These are phyloP conservation scores for Amphimedon queenslandica DNA, from an alignment of 37 sponge, comb jelly and placozoan species.

Conservation along the genomic window DNA sequence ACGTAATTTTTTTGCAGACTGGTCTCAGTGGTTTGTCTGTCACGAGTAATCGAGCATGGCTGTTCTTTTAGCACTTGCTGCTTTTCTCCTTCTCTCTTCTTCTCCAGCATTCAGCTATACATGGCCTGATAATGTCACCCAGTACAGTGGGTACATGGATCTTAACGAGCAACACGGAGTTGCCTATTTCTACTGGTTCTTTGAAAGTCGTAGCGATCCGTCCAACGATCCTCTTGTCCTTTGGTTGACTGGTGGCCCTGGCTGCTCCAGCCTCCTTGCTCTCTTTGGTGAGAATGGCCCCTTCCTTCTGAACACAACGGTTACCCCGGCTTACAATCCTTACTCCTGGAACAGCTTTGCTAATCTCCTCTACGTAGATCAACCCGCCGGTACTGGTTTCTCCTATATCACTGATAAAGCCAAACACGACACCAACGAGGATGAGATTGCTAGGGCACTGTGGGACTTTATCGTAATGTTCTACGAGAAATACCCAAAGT, in stretches of 20 bases:
- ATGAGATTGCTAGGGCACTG: constrained; percentile 68
- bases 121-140: constrained; percentile 61
- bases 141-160: constrained; percentile 19
- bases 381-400: constrained; percentile 88
- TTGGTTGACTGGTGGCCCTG: constrained; percentile 92
- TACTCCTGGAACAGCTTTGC: constrained; percentile 88
- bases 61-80: neutral
- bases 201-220: constrained; percentile 76
- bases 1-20: neutral
- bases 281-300: constrained; percentile 86
- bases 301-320: constrained; percentile 51
- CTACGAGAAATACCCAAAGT: constrained; percentile 70
- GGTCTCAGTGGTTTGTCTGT: too few relatives aligned
- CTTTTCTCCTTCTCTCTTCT: neutral
- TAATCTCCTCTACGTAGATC: constrained; percentile 84
- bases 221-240: constrained; percentile 74
- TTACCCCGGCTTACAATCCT: constrained; percentile 44
- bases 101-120: neutral
- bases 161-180: constrained; percentile 78
- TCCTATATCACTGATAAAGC: constrained; percentile 68
- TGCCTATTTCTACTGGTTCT: constrained; percentile 84
- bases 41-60: neutral
- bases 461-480: constrained; percentile 64
- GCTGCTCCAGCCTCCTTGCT: constrained; percentile 81
- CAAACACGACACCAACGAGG: constrained; percentile 67